phyloP scores from a whole-genome alignment of 1,140 invertebrate species.

The Drusus annulatus region DNA sequence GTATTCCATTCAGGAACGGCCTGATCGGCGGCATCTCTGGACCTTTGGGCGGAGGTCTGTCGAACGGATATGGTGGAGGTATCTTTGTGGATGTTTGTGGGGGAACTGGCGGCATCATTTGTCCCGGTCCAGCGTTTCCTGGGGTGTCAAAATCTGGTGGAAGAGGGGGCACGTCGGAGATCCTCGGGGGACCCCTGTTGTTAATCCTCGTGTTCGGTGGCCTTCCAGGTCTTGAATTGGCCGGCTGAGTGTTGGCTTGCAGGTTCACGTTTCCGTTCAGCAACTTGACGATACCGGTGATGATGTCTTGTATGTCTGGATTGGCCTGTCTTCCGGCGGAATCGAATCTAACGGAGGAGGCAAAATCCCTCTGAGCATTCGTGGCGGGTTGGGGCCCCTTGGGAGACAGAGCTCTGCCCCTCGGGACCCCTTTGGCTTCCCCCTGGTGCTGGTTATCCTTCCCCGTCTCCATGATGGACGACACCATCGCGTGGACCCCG shows the following conservation, averaged over 20 bases:
- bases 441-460: constrained; percentile 64
- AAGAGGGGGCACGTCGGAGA: constrained; percentile 80
- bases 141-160: constrained; percentile 79
- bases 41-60: constrained; percentile 68
- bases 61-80: constrained; percentile 79
- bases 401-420: constrained; percentile 73
- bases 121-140: constrained; percentile 66
- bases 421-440: constrained; percentile 81
- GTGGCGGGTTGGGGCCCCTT: constrained; percentile 76
- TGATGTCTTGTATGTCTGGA: constrained; percentile 91
- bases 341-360: constrained; percentile 61
- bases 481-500: constrained; percentile 10
- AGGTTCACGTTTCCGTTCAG: constrained; percentile 91
- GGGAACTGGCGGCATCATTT: constrained; percentile 62
- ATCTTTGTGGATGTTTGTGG: constrained; percentile 71
- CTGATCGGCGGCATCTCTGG: constrained; percentile 65
- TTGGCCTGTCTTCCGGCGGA: constrained; percentile 69
- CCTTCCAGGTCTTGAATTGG: constrained; percentile 71
- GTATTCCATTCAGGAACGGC: constrained; percentile 78
- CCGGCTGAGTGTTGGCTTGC: constrained; percentile 77
- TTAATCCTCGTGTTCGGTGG: constrained; percentile 84
- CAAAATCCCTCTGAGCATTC: constrained; percentile 52
- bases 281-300: constrained; percentile 90
- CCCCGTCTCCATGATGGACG: constrained; percentile 41
- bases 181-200: constrained; percentile 88